Percentiles rank a stretch among this genome's conserved stretches.
phyloP scores from a whole-genome alignment of 2,797 vertebrate genomes.

The Poeciliopsis presidionis region DNA sequence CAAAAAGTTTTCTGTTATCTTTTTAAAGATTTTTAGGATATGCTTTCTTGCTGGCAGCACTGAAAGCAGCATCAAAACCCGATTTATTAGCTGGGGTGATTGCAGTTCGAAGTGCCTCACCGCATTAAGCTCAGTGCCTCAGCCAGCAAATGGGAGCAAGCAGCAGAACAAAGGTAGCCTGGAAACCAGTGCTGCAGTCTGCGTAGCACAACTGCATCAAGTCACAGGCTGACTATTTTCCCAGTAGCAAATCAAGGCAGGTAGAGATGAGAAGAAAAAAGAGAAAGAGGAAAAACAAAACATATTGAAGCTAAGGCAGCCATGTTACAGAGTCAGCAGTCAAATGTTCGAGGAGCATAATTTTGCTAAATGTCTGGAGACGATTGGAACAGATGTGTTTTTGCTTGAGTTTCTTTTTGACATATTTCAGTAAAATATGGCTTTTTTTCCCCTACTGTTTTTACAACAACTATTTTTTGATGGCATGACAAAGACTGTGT shows the following conservation, averaged over 20 bases:
- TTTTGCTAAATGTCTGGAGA: neutral
- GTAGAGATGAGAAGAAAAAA: slow-evolving; percentile 12
- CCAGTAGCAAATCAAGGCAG: slow-evolving; percentile 44
- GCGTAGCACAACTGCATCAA: slow-evolving; percentile 66
- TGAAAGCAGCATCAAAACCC: slow-evolving; percentile 32
- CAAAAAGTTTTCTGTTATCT: slow-evolving; percentile 38
- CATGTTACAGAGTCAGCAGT: slow-evolving; percentile 13
- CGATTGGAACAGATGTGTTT: neutral
- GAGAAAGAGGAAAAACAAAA: slow-evolving; percentile 8
- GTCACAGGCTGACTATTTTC: slow-evolving; percentile 64
- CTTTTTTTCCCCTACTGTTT: slow-evolving; percentile 1
- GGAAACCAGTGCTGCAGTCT: slow-evolving; percentile 72
- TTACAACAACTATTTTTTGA: slow-evolving; percentile 9
- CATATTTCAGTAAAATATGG: slow-evolving; percentile 11
- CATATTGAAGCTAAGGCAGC: slow-evolving; percentile 16
- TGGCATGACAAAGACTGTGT: slow-evolving; percentile 9
- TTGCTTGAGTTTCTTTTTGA: slow-evolving; percentile 13
- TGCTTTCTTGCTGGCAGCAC: slow-evolving; percentile 19
- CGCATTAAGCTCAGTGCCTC: slow-evolving; percentile 71
- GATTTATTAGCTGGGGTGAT: slow-evolving; percentile 66
- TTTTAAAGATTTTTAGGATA: slow-evolving; percentile 27
- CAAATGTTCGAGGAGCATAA: neutral
- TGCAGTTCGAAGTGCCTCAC: slow-evolving; percentile 68
- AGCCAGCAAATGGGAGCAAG: slow-evolving; percentile 57
- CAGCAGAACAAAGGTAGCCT: slow-evolving; percentile 61